Conservation (phyloP, 2,113 vertebrate species). For the Spermophilus dauricus region DNA sequence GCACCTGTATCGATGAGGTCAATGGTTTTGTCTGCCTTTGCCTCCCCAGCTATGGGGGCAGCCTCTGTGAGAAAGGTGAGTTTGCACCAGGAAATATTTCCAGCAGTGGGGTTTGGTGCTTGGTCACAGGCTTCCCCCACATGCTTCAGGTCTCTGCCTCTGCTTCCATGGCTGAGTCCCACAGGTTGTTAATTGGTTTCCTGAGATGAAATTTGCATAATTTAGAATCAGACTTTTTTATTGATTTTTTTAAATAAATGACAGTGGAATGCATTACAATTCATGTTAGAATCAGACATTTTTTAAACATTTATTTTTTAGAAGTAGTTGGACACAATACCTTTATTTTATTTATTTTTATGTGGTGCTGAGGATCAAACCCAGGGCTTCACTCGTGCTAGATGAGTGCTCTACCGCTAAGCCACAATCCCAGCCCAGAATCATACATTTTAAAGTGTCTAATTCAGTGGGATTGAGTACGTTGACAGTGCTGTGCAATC, state of each 20-base stretch:
- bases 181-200: neutral
- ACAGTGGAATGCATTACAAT: too few relatives aligned
- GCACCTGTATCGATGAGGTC: slow-evolving; percentile 97
- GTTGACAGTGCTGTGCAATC: neutral
- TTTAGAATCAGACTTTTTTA: neutral
- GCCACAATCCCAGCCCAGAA: neutral
- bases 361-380: too few relatives aligned
- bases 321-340: too few relatives aligned
- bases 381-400: too few relatives aligned
- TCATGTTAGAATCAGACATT: too few relatives aligned
- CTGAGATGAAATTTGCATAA: neutral
- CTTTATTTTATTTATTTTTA: too few relatives aligned
- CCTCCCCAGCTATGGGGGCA: slow-evolving; percentile 96
- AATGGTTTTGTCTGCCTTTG: slow-evolving; percentile 96
- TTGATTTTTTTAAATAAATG: too few relatives aligned
- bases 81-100: neutral
- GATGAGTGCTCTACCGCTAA: too few relatives aligned
- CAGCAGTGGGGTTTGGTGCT: neutral
- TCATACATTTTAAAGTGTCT: neutral
- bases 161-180: neutral
- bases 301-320: too few relatives aligned
- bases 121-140: rapidly evolving
- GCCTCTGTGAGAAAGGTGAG: slow-evolving; percentile 95
- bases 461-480: neutral
- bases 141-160: neutral